Evolutionary conservation across 2,797 vertebrate genomes (phyloP).

Genomic region (Liasis olivaceus): DNA sequence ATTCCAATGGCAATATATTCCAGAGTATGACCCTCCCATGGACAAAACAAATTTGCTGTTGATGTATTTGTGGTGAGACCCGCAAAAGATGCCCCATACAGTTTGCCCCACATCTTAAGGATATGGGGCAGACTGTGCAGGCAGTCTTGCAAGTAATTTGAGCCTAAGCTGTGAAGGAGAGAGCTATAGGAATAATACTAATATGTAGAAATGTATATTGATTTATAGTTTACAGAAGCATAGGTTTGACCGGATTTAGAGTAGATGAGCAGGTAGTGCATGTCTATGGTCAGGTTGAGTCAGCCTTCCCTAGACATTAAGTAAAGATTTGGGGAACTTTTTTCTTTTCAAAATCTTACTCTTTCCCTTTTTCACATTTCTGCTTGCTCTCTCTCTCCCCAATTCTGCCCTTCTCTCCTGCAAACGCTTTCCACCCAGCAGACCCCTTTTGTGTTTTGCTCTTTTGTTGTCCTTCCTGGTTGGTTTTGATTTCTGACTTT

Average conservation of each 20-base stretch:
- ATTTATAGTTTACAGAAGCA: neutral
- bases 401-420: neutral
- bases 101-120: neutral
- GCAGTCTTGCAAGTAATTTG: neutral
- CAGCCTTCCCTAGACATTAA: neutral
- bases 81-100: neutral
- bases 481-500: slow-evolving; percentile 40
- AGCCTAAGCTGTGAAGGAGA: neutral
- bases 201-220: neutral
- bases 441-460: slow-evolving; percentile 16
- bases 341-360: neutral
- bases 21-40: neutral
- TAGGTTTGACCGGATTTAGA: neutral
- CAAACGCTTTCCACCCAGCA: slow-evolving; percentile 16
- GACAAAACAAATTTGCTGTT: neutral
- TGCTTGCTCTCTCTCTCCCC: neutral
- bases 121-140: neutral
- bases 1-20: neutral
- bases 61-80: neutral
- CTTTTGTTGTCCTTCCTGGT: slow-evolving; percentile 30
- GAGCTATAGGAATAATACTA: neutral
- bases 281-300: neutral
- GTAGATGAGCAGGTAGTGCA: too few relatives aligned
- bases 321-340: neutral
- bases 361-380: slow-evolving; percentile 10